Percentiles rank a stretch among this genome's conserved stretches.
phyloP scores from a whole-genome alignment of 1,140 invertebrate species.

The Acromyrmex charruanus region DNA sequence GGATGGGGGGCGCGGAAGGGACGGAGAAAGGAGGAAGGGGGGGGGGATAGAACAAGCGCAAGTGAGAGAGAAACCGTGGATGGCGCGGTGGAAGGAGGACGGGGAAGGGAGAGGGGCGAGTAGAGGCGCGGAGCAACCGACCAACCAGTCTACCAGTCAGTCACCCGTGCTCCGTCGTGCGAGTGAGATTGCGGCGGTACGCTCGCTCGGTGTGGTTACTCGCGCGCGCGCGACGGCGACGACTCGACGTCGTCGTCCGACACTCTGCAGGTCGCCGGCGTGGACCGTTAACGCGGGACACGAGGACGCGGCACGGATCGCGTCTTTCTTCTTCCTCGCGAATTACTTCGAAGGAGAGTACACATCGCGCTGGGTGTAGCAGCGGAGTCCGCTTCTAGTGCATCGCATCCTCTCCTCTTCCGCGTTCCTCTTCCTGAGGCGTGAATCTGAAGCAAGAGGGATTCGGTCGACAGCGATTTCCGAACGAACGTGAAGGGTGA shows the following conservation, averaged over 20 bases:
- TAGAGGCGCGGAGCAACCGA: not conserved
- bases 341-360: not conserved
- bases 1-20: not conserved
- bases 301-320: slow-evolving; percentile 21
- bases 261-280: slow-evolving; percentile 41
- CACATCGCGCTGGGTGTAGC: not conserved
- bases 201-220: slow-evolving; percentile 66
- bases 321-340: not conserved
- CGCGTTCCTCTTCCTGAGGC: slow-evolving; percentile 57
- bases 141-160: slow-evolving; percentile 67
- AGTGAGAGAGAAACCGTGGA: not conserved
- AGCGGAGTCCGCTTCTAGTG: slow-evolving; percentile 17
- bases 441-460: not conserved
- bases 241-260: slow-evolving; percentile 43
- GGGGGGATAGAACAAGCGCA: not conserved
- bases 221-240: slow-evolving; percentile 61
- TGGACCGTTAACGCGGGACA: not conserved
- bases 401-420: slow-evolving; percentile 57
- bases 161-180: slow-evolving; percentile 75
- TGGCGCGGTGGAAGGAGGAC: not conserved
- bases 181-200: slow-evolving; percentile 64
- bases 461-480: not conserved
- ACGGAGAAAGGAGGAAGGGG: not conserved
- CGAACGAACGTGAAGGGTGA: slow-evolving; percentile 41
- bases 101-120: not conserved